Base-by-base conservation (phyloP, 2,888 invertebrate species). In the Tuta absoluta region DNA sequence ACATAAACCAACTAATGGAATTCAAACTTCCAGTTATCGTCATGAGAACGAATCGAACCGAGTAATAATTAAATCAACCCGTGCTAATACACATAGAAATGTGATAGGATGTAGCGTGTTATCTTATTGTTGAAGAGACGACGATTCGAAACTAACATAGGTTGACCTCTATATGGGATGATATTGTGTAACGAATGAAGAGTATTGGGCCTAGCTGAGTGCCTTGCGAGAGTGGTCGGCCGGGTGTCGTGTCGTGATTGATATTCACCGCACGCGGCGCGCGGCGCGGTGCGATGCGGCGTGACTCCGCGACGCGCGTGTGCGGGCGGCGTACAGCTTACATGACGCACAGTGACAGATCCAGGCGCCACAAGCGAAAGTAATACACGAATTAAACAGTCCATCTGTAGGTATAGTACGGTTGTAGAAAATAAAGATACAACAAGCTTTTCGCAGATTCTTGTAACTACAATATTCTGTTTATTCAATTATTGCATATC, bases 241-340 rank as follows among this genome's bases (percentile, higher is more conserved):
- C 69, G 71, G 71, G 59, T 72, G 75, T 72, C 69, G 67, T 65
- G 69, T 67, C 71, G 69, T 63, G 71, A 33, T 84, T 77, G 71
- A 71, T 71, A 85, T 75, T 76, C 81, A 67, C 71, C 70, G 66
- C 86, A 84, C 85, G 85, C 78, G 72, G 19, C 48, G 67, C 3
- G 33, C 33, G 33, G 33, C 33, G 33, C 33, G 33, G 33, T 33
- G 33, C 33, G 33, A 33, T 33, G 33, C 71, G 71, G 79, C 85
- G 85, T 86, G 86, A 84, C 85, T 83, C 79, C 80, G 69, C 77
- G 70, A 77, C 81, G 79, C 81, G 81, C 84, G 85, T 85, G 85
- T 75, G 76, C 77, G 58, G 85, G 76, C 77, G 58, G 85, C 75
- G 71, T 85, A 66, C 64, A 59, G 33, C 19, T 77, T 68, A 73